Evolutionary conservation across 2,113 vertebrate species (phyloP), one percentile per base, ranked within the genome.

Genomic region (Stegostoma tigrinum): DNA sequence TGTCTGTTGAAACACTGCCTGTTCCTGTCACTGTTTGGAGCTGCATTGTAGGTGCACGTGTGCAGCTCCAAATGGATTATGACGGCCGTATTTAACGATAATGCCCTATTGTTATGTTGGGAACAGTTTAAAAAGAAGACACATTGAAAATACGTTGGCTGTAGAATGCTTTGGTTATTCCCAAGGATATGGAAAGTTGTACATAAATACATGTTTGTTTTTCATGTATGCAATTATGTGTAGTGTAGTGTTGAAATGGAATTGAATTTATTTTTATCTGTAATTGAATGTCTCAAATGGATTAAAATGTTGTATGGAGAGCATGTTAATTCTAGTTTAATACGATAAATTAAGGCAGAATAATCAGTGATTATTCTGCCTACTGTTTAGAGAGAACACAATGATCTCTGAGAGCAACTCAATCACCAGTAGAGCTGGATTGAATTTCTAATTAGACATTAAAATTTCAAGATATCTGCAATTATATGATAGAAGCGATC

Each of bases 241-340:
- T 38, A 66, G 23, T 93, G 61, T n/a, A 38, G 24, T n/a, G 38
- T 67, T 66, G 89, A 93, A 93, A 66, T 17, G n/a, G 61, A 67
- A 93, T 93, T 93, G 8, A 38, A 34, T 3, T 93, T 87, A 24
- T 66, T 66, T 66, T 67, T 8, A 83, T 83, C 80, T 83, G 80
- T 83, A 83, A 83, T 64, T 38, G 89, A 67, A 91, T 64, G 34
- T 61, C 52, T 64, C 61, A 91, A 91, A 66, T 93, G 34, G n/a
- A 66, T 93, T 93, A 93, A 93, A 67, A 93, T 93, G 61, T 38
- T 66, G 34, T 93, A 93, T 93, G n/a, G 61, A 66, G 89, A 66
- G 17, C 34, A 66, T 67, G 89, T 93, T 93, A 93, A 93, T 93
- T 93, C 38, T 93, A 64, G 34, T 67, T 93, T 93, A 66, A 93